Evolutionary conservation across 2,113 vertebrate species (phyloP), one percentile per base, ranked within the genome.

Genomic region (Melanerpes aurifrons): DNA sequence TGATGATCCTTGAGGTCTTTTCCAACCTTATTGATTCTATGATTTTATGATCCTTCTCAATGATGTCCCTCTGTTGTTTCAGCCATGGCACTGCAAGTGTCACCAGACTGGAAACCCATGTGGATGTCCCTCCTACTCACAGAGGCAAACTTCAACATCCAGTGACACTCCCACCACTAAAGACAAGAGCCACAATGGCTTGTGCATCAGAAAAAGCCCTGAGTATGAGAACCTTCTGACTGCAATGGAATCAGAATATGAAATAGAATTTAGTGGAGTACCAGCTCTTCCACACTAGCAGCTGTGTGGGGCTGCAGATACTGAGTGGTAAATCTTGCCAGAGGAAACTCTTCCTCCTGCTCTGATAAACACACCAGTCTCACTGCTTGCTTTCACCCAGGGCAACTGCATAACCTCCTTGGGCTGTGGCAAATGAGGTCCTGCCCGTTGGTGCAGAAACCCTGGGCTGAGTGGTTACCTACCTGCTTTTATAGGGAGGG

Each of bases 171-270:
- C 19, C 25, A 45, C 63, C 1, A 0, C 14, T 35, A 71, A 74
- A 29, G 45, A 25, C 37, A 31, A 28, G 1, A 0, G 56, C 18
- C n/a, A 10, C 3, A 29, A 25, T 40, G 18, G 50, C 19, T 4
- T 57, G 18, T 31, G 14, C 25, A 9, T 4, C 12, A 57, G 12
- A 28, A 82, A 87, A 45, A 67, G 22, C 28, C 43, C 63, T 2
- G 96, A 96, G 28, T 95, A 84, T 21, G 90, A 96, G 84, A 89
- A 84, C 45, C 92, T 97, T 11, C 7, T 96, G 61, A 58, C 5
- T 19, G 50, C 94, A 67, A 93, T 94, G 90, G 95, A 96, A 67
- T 77, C 37, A 17, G 82, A 95, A 35, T 90, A 91, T 12, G 82
- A 86, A 83, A n/a, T 4, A 64, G 80, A 48, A 77, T 43, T 62